Base-by-base conservation (phyloP, 1,140 invertebrate species). In the Lordiphosa clarofinis region DNA sequence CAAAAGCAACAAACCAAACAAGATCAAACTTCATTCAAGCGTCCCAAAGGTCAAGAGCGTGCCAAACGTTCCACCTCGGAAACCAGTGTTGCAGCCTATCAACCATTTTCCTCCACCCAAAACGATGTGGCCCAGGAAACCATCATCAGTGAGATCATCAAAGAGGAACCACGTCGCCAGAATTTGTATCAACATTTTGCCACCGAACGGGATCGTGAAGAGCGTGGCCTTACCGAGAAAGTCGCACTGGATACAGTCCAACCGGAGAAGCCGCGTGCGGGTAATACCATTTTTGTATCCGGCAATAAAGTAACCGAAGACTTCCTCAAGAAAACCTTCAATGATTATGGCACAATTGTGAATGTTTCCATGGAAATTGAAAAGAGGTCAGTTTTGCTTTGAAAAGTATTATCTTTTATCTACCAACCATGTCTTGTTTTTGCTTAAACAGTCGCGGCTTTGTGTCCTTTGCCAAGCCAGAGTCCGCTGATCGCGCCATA, bases 171-270 rank as follows among this genome's bases (percentile, higher is more conserved):
- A 4, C 76, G 87, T 1, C 73, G 87, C 0, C 87, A 96, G 90
- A 94, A 95, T 87, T 89, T 98, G 2, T 97, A 97, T 90, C 96
- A 97, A 63, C 96, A 94, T 86, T 97, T 98, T 92, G 94, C 96
- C 1, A 93, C 93, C 52, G 94, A 94, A n/a, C 90, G 92, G 73
- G 91, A 90, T 76, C 90, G 84, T 38, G 89, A 92, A 79, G 91
- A 90, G 68, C 91, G 86, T 50, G 89, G 88, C 49, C 66, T 91
- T 19, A 91, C 91, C 49, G 92, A 91, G 60, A 91, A 91, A 73
- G 79, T 76, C 84, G 43, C 64, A 0, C 39, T 76, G n/a, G 71
- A 87, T 28, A 63, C 87, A 2, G 50, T 56, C 2, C 84, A 75
- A 12, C 70, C 67, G 6, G 94, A 95, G 24, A 94, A 94, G 68